Evolutionary conservation across 2,888 invertebrate species (phyloP), one percentile per base, ranked within the genome.

Genomic region (Polyommatus icarus): DNA sequence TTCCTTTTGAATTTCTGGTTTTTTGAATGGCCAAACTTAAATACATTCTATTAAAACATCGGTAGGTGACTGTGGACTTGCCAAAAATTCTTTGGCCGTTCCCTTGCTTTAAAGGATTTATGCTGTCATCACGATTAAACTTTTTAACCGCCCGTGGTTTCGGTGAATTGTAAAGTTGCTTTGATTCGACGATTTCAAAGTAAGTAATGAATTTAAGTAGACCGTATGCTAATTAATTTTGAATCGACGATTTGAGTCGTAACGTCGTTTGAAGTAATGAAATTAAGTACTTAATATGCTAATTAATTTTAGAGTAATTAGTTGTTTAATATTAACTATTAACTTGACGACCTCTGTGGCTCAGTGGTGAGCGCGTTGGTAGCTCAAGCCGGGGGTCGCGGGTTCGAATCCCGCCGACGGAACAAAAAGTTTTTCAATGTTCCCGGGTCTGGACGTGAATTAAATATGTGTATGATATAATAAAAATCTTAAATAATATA

Each of bases 1-100:
- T 84, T 84, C 82, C 84, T 83, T 83, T 83, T 80, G 80, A 82
- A 81, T 80, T 82, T 81, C 81, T 81, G 78, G 80, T 82, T 84
- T 84, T 83, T 84, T 81, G 81, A 81, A 83, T 80, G 81, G 80
- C 78, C 79, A 77, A 84, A 82, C 79, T 83, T 83, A 83, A 83
- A 84, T 84, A 81, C 81, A 80, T 82, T 82, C 82, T 81, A 82
- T 82, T 82, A 82, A 81, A 83, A 79, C 80, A 81, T 80, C 78
- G 82, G 80, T 80, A 79, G 79, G 79, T 80, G 78, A 81, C 80
- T 79, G 79, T 77, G 75, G 78, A 80, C 79, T 84, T 84, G 83
- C 84, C 84, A 84, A 83, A 81, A 81, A 79, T 77, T 67, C 40
- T 67, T 77, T 67, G 36, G 32, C 54, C 46, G 40, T 54, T 77